These are phyloP conservation scores for Oopsacas minuta DNA, from an alignment of 37 sponge, comb jelly and placozoan species.

Conservation along the genomic window DNA sequence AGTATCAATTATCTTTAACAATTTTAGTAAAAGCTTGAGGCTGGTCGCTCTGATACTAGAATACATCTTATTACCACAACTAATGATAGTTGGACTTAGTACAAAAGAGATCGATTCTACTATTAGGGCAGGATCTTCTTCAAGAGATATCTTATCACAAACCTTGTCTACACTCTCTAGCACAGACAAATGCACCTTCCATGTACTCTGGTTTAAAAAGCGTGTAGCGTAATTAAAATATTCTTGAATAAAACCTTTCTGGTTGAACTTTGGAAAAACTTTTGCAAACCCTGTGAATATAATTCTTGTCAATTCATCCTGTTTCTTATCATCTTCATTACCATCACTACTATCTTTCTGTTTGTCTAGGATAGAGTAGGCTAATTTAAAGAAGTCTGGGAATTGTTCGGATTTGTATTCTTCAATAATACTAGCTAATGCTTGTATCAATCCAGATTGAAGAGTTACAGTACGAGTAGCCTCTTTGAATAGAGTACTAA, in stretches of 20 bases:
- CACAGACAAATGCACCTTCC: neutral
- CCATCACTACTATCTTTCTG: neutral
- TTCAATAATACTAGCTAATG: neutral
- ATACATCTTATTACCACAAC: neutral
- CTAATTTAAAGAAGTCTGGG: neutral
- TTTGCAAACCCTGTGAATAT: neutral
- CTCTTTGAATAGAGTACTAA: neutral
- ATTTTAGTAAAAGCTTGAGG: neutral
- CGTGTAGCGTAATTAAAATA: neutral
- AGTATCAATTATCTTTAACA: neutral
- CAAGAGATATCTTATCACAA: neutral
- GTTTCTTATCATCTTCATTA: neutral
- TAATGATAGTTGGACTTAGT: neutral
- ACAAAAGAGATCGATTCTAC: neutral
- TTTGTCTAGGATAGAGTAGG: neutral
- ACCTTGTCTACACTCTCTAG: neutral
- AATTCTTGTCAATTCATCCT: neutral
- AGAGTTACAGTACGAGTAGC: neutral
- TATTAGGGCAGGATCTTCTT: neutral
- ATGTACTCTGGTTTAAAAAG: neutral
- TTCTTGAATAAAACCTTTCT: constrained; percentile 13
- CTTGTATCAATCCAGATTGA: neutral
- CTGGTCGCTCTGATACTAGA: neutral
- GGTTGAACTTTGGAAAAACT: constrained; percentile 1
- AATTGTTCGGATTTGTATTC: neutral